These are phyloP conservation scores for Platichthys flesus DNA, from an alignment of 2,113 vertebrate genomes.

Conservation along the genomic window DNA sequence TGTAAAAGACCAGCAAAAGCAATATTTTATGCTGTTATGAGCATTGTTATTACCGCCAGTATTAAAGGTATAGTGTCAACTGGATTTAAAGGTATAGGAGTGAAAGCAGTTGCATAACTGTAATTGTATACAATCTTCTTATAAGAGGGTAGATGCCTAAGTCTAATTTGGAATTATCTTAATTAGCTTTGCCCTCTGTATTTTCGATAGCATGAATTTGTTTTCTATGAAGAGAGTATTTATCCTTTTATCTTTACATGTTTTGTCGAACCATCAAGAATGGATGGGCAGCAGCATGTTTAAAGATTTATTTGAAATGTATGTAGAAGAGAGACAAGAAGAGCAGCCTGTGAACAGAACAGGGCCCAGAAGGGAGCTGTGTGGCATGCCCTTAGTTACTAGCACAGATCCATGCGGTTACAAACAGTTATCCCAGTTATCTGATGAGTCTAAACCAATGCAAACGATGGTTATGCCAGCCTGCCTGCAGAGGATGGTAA, in stretches of 20 bases:
- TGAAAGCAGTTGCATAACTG: not conserved
- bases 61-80: not conserved
- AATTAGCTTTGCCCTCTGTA: not conserved
- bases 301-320: not conserved
- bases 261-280: not conserved
- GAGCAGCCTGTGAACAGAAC: not conserved
- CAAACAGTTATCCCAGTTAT: not conserved
- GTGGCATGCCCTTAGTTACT: not conserved
- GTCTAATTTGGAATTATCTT: not conserved
- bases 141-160: not conserved
- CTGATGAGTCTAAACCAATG: not conserved
- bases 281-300: not conserved
- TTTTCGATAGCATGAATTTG: not conserved
- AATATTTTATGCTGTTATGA: slow-evolving; percentile 8
- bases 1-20: not conserved
- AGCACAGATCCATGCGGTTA: not conserved
- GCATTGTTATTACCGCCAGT: not conserved
- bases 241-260: not conserved
- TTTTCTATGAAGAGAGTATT: not conserved
- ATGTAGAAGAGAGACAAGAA: not conserved
- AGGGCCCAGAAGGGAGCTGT: not conserved
- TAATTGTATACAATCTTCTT: not conserved
- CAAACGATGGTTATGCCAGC: no score
- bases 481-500: not conserved
- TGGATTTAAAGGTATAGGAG: not conserved